These are phyloP conservation scores for Takifugu rubripes DNA, from an alignment of 2,797 vertebrate genomes.

Conservation along the genomic window DNA sequence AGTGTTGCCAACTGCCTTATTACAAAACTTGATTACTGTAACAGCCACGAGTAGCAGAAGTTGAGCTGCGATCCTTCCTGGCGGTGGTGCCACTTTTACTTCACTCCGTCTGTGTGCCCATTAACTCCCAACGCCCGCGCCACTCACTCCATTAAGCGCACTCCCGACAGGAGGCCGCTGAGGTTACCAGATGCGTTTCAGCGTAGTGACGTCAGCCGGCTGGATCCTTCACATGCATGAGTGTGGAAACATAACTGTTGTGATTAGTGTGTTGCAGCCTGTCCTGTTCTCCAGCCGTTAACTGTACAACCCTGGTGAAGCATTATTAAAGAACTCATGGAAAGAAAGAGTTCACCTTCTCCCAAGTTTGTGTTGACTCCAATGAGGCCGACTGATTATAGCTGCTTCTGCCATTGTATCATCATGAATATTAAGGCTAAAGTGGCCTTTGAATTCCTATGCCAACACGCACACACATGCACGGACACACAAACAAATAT, in stretches of 20 bases:
- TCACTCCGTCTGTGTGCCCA: constrained; percentile 33
- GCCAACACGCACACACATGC: too few relatives aligned
- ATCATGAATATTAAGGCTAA: too few relatives aligned
- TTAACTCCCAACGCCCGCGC: constrained; percentile 9
- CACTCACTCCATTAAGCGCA: constrained; percentile 16
- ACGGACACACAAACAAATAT: too few relatives aligned
- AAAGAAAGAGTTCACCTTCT: background rate
- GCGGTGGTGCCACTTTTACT: constrained; percentile 5
- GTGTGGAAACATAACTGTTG: constrained; percentile 23
- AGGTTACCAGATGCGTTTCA: background rate
- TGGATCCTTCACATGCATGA: constrained; percentile 20
- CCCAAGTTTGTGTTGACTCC: too few relatives aligned
- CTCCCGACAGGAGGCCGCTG: constrained; percentile 14
- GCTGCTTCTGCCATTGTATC: too few relatives aligned
- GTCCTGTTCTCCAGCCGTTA: constrained; percentile 29
- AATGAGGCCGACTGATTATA: too few relatives aligned
- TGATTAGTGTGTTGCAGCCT: constrained; percentile 11
- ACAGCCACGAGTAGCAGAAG: constrained; percentile 42
- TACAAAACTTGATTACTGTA: constrained; percentile 53
- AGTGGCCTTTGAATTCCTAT: too few relatives aligned
- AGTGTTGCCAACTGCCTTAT: constrained; percentile 63
- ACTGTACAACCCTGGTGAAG: constrained; percentile 36
- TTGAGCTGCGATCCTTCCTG: constrained; percentile 4
- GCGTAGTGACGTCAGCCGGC: constrained; percentile 2
- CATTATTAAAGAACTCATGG: constrained; percentile 47